These are phyloP conservation scores for Odontophorus gujanensis DNA, from an alignment of 2,113 vertebrate genomes.

Conservation along the genomic window DNA sequence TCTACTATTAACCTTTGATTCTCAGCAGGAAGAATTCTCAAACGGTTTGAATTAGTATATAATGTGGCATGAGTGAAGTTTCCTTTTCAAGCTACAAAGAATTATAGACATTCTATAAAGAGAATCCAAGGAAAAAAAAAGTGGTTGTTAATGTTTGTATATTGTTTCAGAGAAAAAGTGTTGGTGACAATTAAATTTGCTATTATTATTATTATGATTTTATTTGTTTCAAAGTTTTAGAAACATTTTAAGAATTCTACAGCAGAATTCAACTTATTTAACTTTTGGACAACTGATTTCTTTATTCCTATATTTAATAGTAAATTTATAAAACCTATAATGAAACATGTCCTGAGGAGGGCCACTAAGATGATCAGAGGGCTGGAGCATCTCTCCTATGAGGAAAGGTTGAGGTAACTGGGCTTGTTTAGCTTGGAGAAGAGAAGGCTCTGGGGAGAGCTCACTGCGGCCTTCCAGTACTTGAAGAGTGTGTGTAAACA, in stretches of 20 bases:
- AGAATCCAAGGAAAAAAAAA: no score
- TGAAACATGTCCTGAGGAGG: no score
- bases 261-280: background rate
- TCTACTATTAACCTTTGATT: background rate
- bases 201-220: background rate
- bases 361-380: no score
- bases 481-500: no score
- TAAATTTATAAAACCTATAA: background rate
- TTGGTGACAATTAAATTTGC: background rate
- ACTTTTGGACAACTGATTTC: background rate
- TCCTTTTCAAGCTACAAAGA: background rate
- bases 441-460: no score
- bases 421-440: no score
- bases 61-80: background rate
- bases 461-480: no score
- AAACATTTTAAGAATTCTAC: background rate
- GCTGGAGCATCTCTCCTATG: no score
- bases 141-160: background rate
- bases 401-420: no score
- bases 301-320: background rate
- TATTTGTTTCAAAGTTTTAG: background rate
- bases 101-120: background rate
- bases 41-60: background rate
- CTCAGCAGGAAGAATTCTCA: background rate
- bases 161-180: background rate